A percentile compares a stretch with the other conserved stretches of the same genome.
Evolutionary conservation across 2,113 vertebrate species (phyloP).

Genomic region (Cavia aperea): DNA sequence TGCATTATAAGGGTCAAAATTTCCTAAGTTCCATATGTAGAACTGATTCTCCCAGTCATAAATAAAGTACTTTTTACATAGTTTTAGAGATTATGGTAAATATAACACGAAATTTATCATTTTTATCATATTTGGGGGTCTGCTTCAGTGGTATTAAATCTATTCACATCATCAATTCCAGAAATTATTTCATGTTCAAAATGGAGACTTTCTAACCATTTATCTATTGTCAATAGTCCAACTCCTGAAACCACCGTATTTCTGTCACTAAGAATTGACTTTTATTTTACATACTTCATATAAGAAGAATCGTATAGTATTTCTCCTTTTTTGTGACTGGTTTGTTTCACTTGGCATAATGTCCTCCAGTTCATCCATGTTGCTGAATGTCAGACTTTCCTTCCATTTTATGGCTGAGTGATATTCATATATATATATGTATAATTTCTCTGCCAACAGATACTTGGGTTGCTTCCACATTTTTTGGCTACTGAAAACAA

Average conservation of each 20-base stretch:
- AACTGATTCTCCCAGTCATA: not conserved
- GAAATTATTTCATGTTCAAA: not conserved
- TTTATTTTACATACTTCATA: no score
- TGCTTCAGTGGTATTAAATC: not conserved
- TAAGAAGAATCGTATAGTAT: not conserved
- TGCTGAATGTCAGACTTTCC: not conserved
- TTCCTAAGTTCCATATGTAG: not conserved
- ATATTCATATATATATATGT: not conserved
- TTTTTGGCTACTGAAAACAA: not conserved
- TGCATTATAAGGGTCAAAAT: not conserved
- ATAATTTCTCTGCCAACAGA: no score
- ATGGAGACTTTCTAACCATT: not conserved
- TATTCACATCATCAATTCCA: not conserved
- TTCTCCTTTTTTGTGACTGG: not conserved
- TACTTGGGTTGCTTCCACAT: not conserved
- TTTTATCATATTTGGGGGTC: not conserved
- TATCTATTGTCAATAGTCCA: not conserved
- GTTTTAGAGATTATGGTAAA: not conserved
- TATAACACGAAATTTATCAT: not conserved
- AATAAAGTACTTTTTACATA: not conserved
- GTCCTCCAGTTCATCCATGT: not conserved
- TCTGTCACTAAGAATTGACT: not conserved
- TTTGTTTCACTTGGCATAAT: not conserved
- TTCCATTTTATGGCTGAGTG: not conserved
- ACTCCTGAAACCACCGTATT: not conserved